Percentiles rank a stretch among this genome's conserved stretches.
phyloP scores from a whole-genome alignment of 2,888 invertebrate species.

The Ochropacha duplaris region DNA sequence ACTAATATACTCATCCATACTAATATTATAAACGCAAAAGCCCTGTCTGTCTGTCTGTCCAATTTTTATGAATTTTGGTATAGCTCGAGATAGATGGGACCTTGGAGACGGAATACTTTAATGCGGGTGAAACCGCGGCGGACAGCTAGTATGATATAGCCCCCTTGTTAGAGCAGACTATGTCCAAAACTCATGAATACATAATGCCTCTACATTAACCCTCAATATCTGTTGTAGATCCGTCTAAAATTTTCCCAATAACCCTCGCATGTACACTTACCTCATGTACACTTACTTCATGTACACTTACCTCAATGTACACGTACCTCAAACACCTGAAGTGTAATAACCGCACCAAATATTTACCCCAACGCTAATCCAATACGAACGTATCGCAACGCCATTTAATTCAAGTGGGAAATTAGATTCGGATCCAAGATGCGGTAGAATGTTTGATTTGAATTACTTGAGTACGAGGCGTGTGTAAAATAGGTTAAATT shows the following conservation, averaged over 20 bases:
- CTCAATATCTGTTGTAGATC: background rate
- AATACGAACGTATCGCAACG: constrained; percentile 55
- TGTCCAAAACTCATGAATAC: background rate
- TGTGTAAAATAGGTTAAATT: constrained; percentile 33
- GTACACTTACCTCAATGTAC: constrained; percentile 6
- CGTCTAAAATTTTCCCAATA: background rate
- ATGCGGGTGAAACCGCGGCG: too few relatives aligned
- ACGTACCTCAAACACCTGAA: constrained; percentile 7
- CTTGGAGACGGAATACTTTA: too few relatives aligned
- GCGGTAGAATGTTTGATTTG: constrained; percentile 62
- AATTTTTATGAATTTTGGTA: too few relatives aligned
- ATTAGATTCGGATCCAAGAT: constrained; percentile 63
- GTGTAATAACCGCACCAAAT: constrained; percentile 37
- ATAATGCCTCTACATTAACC: background rate
- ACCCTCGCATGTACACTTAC: background rate
- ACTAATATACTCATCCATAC: too few relatives aligned
- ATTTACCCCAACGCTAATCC: constrained; percentile 59
- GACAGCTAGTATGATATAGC: too few relatives aligned
- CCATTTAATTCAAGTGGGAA: constrained; percentile 66
- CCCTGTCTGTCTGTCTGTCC: too few relatives aligned
- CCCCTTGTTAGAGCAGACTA: background rate
- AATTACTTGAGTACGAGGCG: constrained; percentile 45
- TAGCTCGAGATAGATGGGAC: too few relatives aligned
- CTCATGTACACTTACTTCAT: too few relatives aligned
- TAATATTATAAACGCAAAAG: too few relatives aligned